Conservation (phyloP, 2,797 vertebrate genomes). For the Ficedula albicollis region DNA sequence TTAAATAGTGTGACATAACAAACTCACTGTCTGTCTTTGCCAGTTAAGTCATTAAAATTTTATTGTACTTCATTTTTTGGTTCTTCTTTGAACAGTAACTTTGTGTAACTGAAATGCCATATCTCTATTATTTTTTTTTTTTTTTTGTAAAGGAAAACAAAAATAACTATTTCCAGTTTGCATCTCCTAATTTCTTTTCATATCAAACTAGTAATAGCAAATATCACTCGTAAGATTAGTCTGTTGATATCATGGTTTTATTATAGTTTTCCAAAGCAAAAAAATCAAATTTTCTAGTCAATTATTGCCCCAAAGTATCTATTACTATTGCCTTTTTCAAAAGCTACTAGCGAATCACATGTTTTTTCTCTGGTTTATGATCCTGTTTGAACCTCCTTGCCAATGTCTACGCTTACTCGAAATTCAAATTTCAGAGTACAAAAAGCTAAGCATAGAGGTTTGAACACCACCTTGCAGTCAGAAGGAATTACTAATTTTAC, state of each 20-base stretch:
- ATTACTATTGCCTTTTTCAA: background rate
- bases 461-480: background rate
- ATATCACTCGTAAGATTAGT: background rate
- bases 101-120: background rate
- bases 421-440: background rate
- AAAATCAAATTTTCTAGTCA: background rate
- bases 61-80: background rate
- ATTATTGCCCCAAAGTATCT: background rate
- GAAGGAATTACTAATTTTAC: background rate
- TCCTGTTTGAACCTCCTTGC: background rate
- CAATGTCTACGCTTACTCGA: accelerated
- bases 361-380: background rate
- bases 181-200: background rate
- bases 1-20: background rate
- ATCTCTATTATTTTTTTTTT: background rate
- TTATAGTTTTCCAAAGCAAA: background rate
- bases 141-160: background rate
- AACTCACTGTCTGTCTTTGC: background rate
- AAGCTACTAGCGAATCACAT: background rate
- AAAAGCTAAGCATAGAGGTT: background rate
- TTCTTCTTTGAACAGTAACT: background rate
- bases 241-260: background rate
- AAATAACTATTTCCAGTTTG: background rate
- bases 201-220: background rate
- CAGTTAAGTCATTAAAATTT: slow-evolving; percentile 14